Evolutionary conservation across 2,888 invertebrate genomes (phyloP).

Genomic region (Tubiluchus corallicola): DNA sequence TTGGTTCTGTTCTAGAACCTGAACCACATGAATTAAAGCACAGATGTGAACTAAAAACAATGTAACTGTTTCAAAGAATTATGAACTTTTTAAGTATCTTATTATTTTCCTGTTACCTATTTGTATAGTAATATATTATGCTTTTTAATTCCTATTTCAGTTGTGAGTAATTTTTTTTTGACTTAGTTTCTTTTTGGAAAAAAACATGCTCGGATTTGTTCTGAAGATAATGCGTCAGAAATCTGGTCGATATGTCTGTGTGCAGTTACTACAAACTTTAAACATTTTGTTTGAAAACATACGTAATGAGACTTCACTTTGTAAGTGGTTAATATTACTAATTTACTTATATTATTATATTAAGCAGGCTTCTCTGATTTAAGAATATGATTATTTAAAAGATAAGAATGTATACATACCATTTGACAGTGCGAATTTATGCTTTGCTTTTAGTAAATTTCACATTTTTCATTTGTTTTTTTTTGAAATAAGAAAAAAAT

Average conservation of each 20-base stretch:
- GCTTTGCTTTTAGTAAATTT: neutral
- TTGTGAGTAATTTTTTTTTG: too few relatives aligned
- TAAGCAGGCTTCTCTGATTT: conserved; percentile 8
- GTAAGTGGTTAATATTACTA: conserved; percentile 67
- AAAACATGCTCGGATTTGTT: conserved; percentile 97
- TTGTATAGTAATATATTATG: conserved; percentile 2
- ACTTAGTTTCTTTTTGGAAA: conserved; percentile 90
- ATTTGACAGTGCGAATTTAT: too few relatives aligned
- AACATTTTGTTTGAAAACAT: conserved; percentile 99
- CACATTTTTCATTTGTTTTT: conserved; percentile 8
- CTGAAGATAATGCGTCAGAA: conserved; percentile 91
- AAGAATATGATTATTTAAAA: conserved; percentile 8
- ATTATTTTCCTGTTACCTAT: conserved; percentile 2
- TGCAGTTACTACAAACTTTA: conserved; percentile 87
- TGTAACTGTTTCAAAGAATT: too few relatives aligned
- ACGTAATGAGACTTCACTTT: conserved; percentile 90
- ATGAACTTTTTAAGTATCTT: too few relatives aligned
- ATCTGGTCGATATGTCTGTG: conserved; percentile 90
- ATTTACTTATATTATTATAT: conserved; percentile 1
- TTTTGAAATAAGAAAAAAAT: neutral
- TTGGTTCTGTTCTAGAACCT: too few relatives aligned
- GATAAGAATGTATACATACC: too few relatives aligned
- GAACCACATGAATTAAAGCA: neutral
- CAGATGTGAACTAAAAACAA: too few relatives aligned
- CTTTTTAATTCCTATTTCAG: conserved; percentile 5